These are phyloP conservation scores for Patiria pectinifera DNA, from an alignment of 53 echinoderm and acorn worm genomes.

Conservation along the genomic window DNA sequence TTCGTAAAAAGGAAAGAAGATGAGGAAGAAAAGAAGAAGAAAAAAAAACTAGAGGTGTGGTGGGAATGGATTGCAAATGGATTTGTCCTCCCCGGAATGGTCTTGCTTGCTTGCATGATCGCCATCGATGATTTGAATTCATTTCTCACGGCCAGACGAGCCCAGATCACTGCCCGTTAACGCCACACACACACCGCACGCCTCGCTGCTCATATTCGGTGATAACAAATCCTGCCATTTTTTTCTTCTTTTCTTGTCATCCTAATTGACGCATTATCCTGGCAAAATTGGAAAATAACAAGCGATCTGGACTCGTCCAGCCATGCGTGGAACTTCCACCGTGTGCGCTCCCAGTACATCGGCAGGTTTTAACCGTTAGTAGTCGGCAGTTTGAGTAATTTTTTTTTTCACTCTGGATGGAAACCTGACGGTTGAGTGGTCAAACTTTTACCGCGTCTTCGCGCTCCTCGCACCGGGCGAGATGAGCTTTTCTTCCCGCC, in stretches of 20 bases:
- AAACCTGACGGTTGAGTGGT: conserved; percentile 55
- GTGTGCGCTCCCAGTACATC: background rate
- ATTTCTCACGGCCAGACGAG: conserved; percentile 51
- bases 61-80: background rate
- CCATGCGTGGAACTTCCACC: conserved; percentile 28
- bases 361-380: background rate
- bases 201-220: conserved; percentile 33
- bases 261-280: conserved; percentile 65
- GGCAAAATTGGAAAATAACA: conserved; percentile 66
- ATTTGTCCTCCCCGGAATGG: background rate
- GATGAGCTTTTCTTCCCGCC: conserved; percentile 43
- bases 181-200: conserved; percentile 10
- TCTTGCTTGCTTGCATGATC: background rate
- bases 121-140: conserved; percentile 27
- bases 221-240: background rate
- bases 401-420: background rate
- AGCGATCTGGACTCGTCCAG: conserved; percentile 50
- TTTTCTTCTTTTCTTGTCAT: conserved; percentile 49
- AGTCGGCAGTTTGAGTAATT: background rate
- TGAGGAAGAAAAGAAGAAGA: background rate
- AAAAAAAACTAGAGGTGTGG: background rate
- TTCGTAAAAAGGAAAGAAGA: background rate
- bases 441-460: conserved; percentile 8
- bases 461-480: conserved; percentile 6
- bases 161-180: conserved; percentile 18